phyloP scores from a whole-genome alignment of 2,888 invertebrate species.

The Campopleginae sp. region DNA sequence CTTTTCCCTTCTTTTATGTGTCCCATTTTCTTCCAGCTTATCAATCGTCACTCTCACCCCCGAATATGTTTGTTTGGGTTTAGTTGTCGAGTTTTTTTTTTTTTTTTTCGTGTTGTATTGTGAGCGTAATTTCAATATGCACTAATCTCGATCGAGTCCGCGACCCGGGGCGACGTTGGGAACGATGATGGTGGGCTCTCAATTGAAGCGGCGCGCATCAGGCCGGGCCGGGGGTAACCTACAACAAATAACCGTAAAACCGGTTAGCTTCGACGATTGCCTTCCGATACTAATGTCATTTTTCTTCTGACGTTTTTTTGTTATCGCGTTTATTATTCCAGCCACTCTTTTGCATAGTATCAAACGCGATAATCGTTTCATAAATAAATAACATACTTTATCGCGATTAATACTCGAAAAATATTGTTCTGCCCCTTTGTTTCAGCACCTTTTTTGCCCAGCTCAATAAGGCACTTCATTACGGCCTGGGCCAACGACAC shows the following conservation, averaged over 20 bases:
- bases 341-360: conserved; percentile 18
- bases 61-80: conserved; percentile 57
- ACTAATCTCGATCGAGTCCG: conserved; percentile 77
- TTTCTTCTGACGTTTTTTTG: not conserved
- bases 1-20: conserved; percentile 56
- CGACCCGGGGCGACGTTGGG: conserved; percentile 76
- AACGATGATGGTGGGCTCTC: conserved; percentile 79
- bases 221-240: conserved; percentile 84
- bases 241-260: conserved; percentile 81
- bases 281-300: conserved; percentile 51
- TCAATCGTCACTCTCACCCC: conserved; percentile 43
- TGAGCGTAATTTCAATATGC: conserved; percentile 75
- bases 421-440: conserved; percentile 42
- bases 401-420: conserved; percentile 37
- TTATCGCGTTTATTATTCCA: conserved; percentile 43
- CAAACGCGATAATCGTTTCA: conserved; percentile 25
- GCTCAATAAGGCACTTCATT: conserved; percentile 33
- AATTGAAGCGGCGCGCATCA: conserved; percentile 83
- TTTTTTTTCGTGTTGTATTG: conserved; percentile 68
- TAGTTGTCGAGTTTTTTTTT: conserved; percentile 59
- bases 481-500: conserved; percentile 60
- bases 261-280: conserved; percentile 70
- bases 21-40: conserved; percentile 51
- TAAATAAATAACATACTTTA: conserved; percentile 37
- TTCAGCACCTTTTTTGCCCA: not conserved